phyloP scores from a whole-genome alignment of 2,797 vertebrate genomes.

The Catamblyrhynchus diadema region DNA sequence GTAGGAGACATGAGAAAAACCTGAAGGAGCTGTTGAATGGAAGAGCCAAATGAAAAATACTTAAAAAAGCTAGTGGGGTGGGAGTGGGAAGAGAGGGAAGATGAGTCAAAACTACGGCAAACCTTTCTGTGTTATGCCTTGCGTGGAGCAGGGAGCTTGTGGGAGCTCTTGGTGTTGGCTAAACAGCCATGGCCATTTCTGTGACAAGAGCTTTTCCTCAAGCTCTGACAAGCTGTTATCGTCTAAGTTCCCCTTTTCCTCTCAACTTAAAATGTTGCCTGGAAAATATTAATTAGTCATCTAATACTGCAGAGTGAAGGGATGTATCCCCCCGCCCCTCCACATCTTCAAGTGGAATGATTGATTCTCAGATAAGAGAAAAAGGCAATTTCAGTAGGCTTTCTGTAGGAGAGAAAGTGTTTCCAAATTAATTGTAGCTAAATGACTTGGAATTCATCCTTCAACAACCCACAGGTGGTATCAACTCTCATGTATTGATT shows the following conservation, averaged over 20 bases:
- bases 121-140: background rate
- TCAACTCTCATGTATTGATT: slow-evolving; percentile 19
- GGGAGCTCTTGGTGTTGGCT: background rate
- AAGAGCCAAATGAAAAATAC: background rate
- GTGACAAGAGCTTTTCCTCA: background rate
- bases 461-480: background rate
- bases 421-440: slow-evolving; percentile 5
- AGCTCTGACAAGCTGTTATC: background rate
- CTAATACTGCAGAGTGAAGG: background rate
- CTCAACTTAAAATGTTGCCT: background rate
- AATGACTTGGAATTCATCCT: slow-evolving; percentile 1
- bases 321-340: background rate
- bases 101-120: background rate
- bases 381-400: background rate
- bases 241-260: background rate
- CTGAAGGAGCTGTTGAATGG: background rate
- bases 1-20: background rate
- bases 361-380: background rate
- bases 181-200: background rate
- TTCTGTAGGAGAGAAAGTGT: background rate
- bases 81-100: background rate
- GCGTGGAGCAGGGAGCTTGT: background rate
- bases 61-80: background rate
- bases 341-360: background rate
- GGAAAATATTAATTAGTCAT: background rate